Evolutionary conservation across 92 coral and sea anemone genomes (phyloP).

Genomic region (Micromussa lordhowensis): DNA sequence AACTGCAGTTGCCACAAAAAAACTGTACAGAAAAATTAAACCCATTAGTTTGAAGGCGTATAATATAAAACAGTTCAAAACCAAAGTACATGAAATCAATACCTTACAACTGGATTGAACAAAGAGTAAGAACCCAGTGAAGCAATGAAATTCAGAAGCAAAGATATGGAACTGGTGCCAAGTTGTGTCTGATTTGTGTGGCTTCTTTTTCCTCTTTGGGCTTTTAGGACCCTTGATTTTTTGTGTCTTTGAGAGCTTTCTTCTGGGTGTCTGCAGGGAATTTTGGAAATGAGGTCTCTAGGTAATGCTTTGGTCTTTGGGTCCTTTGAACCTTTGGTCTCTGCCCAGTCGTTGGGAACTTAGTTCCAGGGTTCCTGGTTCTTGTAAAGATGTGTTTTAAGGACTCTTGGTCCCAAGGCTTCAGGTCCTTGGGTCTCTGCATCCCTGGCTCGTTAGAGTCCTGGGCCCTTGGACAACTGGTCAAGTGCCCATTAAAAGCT

Average conservation of each 20-base stretch:
- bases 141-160: neutral
- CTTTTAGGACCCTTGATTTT: neutral
- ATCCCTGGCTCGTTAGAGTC: neutral
- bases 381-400: too few relatives aligned
- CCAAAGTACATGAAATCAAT: too few relatives aligned
- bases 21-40: slow-evolving; percentile 61
- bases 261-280: neutral
- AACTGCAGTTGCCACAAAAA: slow-evolving; percentile 89
- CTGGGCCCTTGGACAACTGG: neutral
- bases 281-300: neutral
- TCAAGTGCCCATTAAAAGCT: neutral
- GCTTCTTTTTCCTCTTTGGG: neutral
- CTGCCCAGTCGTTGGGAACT: too few relatives aligned
- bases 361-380: too few relatives aligned
- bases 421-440: neutral
- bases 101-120: too few relatives aligned
- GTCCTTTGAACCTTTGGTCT: neutral
- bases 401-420: too few relatives aligned
- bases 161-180: neutral
- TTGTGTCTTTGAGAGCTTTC: too few relatives aligned
- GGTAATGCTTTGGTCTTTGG: neutral
- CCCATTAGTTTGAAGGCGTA: neutral
- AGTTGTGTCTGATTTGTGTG: too few relatives aligned
- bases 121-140: neutral
- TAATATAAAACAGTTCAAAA: neutral